These are phyloP conservation scores for Leptogaster cylindrica DNA, from an alignment of 2,888 invertebrate genomes.

Conservation along the genomic window DNA sequence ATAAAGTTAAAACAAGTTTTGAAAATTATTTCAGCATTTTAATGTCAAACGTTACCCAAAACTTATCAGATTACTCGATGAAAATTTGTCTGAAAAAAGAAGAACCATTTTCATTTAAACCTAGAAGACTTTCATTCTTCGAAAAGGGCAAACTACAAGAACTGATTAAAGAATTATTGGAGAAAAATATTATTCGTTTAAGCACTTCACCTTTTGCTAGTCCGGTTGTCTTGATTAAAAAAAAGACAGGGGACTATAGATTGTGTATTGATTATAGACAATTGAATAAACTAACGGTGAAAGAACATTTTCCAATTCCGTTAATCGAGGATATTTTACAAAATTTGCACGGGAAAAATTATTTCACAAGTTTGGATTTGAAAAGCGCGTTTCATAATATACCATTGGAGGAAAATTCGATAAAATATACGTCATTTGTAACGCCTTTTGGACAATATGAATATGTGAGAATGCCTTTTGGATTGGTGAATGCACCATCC, in stretches of 20 bases:
- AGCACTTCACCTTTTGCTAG: background rate
- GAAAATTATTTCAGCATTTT: too few relatives aligned
- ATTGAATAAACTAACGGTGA: background rate
- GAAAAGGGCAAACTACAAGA: background rate
- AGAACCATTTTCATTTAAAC: background rate
- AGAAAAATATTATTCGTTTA: background rate
- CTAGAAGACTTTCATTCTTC: background rate
- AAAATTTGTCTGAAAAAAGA: background rate
- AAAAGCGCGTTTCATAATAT: too few relatives aligned
- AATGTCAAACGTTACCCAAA: too few relatives aligned
- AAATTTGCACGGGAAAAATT: too few relatives aligned
- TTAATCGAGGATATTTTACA: background rate
- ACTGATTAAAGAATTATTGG: background rate
- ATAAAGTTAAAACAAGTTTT: too few relatives aligned
- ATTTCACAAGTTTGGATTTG: too few relatives aligned
- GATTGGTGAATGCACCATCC: constrained; percentile 39
- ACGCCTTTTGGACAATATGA: constrained; percentile 6
- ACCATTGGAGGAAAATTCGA: too few relatives aligned
- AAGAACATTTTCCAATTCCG: background rate
- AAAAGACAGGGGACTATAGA: background rate
- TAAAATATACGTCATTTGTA: constrained; percentile 30
- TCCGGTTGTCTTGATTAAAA: background rate
- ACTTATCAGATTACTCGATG: too few relatives aligned
- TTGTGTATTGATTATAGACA: background rate
- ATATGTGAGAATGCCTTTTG: constrained; percentile 44